These are phyloP conservation scores for Pachypsylla venusta DNA, from an alignment of 1,140 invertebrate genomes.

Conservation along the genomic window DNA sequence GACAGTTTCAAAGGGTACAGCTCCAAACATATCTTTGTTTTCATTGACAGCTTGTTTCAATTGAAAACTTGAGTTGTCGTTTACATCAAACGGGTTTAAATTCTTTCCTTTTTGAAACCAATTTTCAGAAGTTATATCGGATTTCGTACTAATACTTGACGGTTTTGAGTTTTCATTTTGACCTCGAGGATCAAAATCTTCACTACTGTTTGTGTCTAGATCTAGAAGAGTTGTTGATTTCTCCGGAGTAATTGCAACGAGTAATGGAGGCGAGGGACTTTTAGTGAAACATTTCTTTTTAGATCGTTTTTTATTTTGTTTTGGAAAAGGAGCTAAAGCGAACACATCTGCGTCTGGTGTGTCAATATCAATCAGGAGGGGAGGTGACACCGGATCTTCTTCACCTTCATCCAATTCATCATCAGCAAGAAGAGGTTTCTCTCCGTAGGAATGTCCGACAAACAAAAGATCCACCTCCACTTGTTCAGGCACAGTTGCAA, in stretches of 20 bases:
- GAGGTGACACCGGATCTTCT: constrained; percentile 32
- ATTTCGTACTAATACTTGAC: too few relatives aligned
- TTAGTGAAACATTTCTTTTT: too few relatives aligned
- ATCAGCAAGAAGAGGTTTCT: constrained; percentile 57
- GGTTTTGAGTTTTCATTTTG: too few relatives aligned
- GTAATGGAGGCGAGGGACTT: not conserved
- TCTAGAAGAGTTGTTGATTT: not conserved
- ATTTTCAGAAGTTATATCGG: too few relatives aligned
- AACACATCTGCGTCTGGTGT: constrained; percentile 43
- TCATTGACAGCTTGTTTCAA: too few relatives aligned
- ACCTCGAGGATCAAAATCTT: not conserved
- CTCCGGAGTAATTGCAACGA: not conserved
- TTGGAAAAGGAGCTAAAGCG: constrained; percentile 52
- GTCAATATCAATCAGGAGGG: constrained; percentile 27
- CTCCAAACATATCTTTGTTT: not conserved
- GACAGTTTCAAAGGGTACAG: not conserved
- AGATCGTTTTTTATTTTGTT: not conserved
- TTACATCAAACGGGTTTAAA: too few relatives aligned
- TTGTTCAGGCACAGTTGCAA: constrained; percentile 19
- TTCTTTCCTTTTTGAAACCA: too few relatives aligned
- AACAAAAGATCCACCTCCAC: constrained; percentile 36
- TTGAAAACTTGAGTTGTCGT: too few relatives aligned
- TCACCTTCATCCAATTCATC: constrained; percentile 57
- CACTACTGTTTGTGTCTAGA: constrained; percentile 7
- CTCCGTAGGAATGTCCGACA: constrained; percentile 62